Conservation (phyloP, 2,797 vertebrate genomes). For the Sparidentex hasta region DNA sequence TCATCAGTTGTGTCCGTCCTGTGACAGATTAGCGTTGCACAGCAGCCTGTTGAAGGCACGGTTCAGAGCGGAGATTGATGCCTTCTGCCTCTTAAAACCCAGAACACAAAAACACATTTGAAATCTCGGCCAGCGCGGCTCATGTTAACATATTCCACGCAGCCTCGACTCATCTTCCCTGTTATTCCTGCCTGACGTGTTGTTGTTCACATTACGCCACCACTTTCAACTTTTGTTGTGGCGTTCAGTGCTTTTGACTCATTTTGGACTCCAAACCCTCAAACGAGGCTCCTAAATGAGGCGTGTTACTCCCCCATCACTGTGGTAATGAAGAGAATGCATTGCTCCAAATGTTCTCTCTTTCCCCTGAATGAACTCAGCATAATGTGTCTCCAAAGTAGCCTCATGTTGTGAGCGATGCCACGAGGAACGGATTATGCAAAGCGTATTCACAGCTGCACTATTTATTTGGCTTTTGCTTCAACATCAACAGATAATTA, state of each 20-base stretch:
- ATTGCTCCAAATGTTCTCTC: slow-evolving; percentile 18
- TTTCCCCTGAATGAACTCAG: slow-evolving; percentile 6
- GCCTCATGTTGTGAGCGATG: slow-evolving; percentile 1
- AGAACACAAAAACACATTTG: slow-evolving; percentile 2
- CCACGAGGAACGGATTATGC: slow-evolving; percentile 22
- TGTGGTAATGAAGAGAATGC: slow-evolving; percentile 13
- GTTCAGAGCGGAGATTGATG: slow-evolving; percentile 13
- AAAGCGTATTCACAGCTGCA: slow-evolving; percentile 16
- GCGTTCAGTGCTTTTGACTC: slow-evolving; percentile 1
- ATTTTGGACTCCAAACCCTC: slow-evolving; percentile 15
- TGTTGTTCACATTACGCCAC: background rate
- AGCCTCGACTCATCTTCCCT: background rate
- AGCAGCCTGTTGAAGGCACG: slow-evolving; percentile 33
- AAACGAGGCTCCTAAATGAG: slow-evolving; percentile 44
- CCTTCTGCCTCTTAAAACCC: background rate
- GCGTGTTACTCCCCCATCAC: slow-evolving; percentile 36
- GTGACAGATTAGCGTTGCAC: slow-evolving; percentile 56
- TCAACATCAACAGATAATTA: slow-evolving; percentile 42
- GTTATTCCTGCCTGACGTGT: background rate
- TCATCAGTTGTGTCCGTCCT: slow-evolving; percentile 64
- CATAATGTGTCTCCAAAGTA: slow-evolving; percentile 24
- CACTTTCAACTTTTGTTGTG: slow-evolving; percentile 1
- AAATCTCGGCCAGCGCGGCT: background rate
- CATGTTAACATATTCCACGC: background rate
- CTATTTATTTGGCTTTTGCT: slow-evolving; percentile 39